phyloP scores from a whole-genome alignment of 2,113 vertebrate species.

The Apodemus sylvaticus region DNA sequence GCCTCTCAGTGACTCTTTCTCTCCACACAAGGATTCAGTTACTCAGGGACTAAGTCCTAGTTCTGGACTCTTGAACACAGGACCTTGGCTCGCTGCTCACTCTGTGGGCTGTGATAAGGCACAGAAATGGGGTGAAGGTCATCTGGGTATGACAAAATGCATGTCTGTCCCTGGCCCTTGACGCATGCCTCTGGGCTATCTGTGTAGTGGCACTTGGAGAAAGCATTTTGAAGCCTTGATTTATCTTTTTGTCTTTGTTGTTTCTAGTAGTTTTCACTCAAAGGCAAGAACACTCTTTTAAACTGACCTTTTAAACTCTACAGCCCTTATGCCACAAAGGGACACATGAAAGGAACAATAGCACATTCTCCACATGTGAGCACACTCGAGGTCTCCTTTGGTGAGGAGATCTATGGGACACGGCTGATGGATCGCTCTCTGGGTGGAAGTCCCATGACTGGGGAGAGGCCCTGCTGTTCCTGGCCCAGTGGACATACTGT shows the following conservation, averaged over 20 bases:
- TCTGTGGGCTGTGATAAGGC: neutral
- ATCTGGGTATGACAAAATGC: neutral
- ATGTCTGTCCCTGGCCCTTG: neutral
- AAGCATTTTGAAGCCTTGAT: slow-evolving; percentile 62
- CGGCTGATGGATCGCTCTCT: slow-evolving; percentile 45
- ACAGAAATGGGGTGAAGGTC: neutral
- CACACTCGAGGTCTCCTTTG: neutral
- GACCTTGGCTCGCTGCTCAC: neutral
- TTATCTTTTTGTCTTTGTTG: slow-evolving; percentile 69
- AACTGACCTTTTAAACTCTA: slow-evolving; percentile 73
- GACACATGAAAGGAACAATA: slow-evolving; percentile 77
- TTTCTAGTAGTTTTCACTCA: slow-evolving; percentile 65
- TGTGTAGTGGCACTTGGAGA: slow-evolving; percentile 41
- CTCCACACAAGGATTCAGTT: neutral
- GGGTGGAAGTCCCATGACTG: slow-evolving; percentile 59
- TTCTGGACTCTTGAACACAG: neutral
- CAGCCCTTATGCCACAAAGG: slow-evolving; percentile 41
- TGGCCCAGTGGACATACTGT: neutral
- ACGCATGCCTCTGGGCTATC: slow-evolving; percentile 1
- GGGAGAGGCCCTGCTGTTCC: slow-evolving; percentile 1
- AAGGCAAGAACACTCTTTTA: slow-evolving; percentile 73
- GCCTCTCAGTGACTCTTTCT: neutral
- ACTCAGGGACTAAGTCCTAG: neutral
- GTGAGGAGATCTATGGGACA: slow-evolving; percentile 45
- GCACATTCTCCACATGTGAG: slow-evolving; percentile 53